phyloP scores from a whole-genome alignment of 2,888 invertebrate genomes.

The Dryocosmus kuriphilus region DNA sequence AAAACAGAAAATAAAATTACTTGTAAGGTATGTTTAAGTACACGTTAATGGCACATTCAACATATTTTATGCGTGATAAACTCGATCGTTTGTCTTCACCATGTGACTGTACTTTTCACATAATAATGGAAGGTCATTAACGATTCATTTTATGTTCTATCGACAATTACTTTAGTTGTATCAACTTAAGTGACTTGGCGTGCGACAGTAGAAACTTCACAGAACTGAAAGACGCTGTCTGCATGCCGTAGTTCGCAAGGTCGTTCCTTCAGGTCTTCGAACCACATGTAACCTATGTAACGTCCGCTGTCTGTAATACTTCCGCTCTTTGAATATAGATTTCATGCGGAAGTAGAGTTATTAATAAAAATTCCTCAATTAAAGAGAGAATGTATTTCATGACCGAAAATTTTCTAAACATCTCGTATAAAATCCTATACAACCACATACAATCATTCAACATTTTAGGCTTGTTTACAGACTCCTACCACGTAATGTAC shows the following conservation, averaged over 20 bases:
- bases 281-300: constrained; percentile 55
- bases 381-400: too few species aligned
- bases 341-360: not conserved
- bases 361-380: not conserved
- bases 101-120: not conserved
- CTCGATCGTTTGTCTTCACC: not conserved
- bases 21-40: too few species aligned
- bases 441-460: too few species aligned
- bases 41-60: not conserved
- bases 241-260: constrained; percentile 71
- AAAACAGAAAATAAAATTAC: too few species aligned
- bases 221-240: constrained; percentile 70
- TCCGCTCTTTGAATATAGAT: constrained; percentile 59
- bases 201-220: constrained; percentile 63
- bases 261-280: constrained; percentile 63
- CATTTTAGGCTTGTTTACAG: too few species aligned
- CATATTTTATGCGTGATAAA: not conserved
- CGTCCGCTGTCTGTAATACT: constrained; percentile 69
- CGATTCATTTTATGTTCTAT: constrained; percentile 10
- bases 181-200: constrained; percentile 40
- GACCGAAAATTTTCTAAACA: too few species aligned
- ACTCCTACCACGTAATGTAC: too few species aligned
- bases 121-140: not conserved
- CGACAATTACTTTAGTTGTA: constrained; percentile 47
- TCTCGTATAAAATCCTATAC: too few species aligned